Conservation (phyloP, 1,140 invertebrate genomes). For the Ptiloglossa arizonensis region DNA sequence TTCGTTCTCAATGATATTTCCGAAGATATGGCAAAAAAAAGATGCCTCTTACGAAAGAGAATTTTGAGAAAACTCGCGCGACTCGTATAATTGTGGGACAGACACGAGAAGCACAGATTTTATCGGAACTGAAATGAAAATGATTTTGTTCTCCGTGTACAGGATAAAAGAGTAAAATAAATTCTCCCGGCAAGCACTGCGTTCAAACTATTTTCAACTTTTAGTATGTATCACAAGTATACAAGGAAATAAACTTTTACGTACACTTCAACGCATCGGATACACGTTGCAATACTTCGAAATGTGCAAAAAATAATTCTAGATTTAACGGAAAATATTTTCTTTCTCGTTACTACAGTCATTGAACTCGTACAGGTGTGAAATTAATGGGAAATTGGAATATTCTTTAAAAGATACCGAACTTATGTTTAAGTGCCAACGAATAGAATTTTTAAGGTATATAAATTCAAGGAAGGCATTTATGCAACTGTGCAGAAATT, state of each 20-base stretch:
- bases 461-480: too few relatives aligned
- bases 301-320: neutral
- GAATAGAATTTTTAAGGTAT: too few relatives aligned
- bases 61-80: neutral
- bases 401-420: too few relatives aligned
- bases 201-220: neutral
- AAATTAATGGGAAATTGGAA: neutral
- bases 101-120: neutral
- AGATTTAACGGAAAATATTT: neutral
- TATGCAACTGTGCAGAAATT: too few relatives aligned
- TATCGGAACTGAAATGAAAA: too few relatives aligned
- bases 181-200: neutral
- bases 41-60: too few relatives aligned
- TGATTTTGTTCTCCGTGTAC: neutral
- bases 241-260: neutral
- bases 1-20: neutral
- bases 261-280: neutral
- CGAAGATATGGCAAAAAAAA: neutral
- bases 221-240: neutral
- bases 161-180: neutral
- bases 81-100: too few relatives aligned
- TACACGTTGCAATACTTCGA: neutral
- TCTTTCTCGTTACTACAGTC: too few relatives aligned
- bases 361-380: neutral
- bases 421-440: too few relatives aligned